phyloP scores from a whole-genome alignment of 2,113 vertebrate species.

The Cardinalis cardinalis region DNA sequence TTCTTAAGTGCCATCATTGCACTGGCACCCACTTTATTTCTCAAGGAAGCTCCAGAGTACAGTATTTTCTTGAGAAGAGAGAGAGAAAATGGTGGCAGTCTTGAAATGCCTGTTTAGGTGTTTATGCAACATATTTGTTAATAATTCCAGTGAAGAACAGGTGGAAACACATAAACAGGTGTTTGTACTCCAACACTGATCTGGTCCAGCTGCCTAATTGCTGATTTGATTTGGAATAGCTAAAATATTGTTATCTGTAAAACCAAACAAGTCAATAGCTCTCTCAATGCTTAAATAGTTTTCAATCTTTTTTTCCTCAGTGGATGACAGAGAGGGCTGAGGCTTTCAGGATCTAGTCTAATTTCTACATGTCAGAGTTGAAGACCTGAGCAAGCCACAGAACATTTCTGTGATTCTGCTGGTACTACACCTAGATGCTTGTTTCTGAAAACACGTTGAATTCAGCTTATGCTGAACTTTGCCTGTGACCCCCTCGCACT shows the following conservation, averaged over 20 bases:
- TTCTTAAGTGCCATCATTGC: neutral
- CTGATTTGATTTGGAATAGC: neutral
- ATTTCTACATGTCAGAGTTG: neutral
- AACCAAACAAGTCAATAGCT: neutral
- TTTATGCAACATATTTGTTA: neutral
- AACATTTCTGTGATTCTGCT: neutral
- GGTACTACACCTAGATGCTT: rapidly evolving
- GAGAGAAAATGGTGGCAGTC: neutral
- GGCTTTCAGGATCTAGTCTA: neutral
- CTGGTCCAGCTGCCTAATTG: slow-evolving; percentile 6
- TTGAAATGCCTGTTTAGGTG: neutral
- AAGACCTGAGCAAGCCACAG: neutral
- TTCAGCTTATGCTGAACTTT: neutral
- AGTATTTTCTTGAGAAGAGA: neutral
- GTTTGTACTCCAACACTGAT: neutral
- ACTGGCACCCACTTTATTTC: neutral
- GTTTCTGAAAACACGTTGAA: neutral
- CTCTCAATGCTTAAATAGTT: rapidly evolving
- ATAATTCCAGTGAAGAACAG: neutral
- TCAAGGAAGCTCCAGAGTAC: neutral
- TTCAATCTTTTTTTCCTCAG: neutral
- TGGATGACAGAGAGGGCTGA: neutral
- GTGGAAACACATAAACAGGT: neutral
- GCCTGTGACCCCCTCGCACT: rapidly evolving
- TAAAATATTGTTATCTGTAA: neutral